Evolutionary conservation across 2,797 vertebrate species (phyloP).

Genomic region (Hippocampus kuda): DNA sequence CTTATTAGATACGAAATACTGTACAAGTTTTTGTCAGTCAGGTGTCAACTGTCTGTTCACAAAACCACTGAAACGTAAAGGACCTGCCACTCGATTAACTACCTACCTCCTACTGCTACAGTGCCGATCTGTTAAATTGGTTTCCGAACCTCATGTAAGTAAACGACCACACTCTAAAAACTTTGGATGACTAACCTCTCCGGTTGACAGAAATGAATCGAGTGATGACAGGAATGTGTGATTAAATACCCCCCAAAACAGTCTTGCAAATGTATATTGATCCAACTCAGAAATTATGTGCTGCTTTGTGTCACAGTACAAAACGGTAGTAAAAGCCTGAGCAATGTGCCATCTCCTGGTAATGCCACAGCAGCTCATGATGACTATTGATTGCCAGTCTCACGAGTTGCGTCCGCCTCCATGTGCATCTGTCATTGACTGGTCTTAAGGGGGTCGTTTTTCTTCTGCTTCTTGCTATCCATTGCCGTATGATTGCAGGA

Average conservation of each 20-base stretch:
- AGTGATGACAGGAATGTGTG: slow-evolving; percentile 14
- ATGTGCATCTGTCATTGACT: slow-evolving; percentile 60
- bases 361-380: slow-evolving; percentile 61
- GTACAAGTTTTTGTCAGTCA: too few relatives aligned
- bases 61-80: too few relatives aligned
- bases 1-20: too few relatives aligned
- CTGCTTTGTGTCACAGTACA: slow-evolving; percentile 39
- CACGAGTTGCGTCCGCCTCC: slow-evolving; percentile 51
- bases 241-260: slow-evolving; percentile 26
- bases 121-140: background rate
- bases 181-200: background rate
- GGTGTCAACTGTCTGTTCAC: too few relatives aligned
- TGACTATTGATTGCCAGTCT: slow-evolving; percentile 66
- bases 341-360: slow-evolving; percentile 63
- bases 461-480: slow-evolving; percentile 30
- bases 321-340: slow-evolving; percentile 44
- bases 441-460: slow-evolving; percentile 50
- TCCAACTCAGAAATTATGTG: slow-evolving; percentile 39
- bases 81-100: too few relatives aligned
- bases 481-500: slow-evolving; percentile 14
- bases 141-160: background rate
- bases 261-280: slow-evolving; percentile 49
- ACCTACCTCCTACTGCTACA: background rate
- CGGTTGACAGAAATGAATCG: slow-evolving; percentile 10
- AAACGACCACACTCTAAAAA: background rate